These are phyloP conservation scores for Mionectes olivaceus DNA, from an alignment of 2,797 vertebrate genomes.

Conservation along the genomic window DNA sequence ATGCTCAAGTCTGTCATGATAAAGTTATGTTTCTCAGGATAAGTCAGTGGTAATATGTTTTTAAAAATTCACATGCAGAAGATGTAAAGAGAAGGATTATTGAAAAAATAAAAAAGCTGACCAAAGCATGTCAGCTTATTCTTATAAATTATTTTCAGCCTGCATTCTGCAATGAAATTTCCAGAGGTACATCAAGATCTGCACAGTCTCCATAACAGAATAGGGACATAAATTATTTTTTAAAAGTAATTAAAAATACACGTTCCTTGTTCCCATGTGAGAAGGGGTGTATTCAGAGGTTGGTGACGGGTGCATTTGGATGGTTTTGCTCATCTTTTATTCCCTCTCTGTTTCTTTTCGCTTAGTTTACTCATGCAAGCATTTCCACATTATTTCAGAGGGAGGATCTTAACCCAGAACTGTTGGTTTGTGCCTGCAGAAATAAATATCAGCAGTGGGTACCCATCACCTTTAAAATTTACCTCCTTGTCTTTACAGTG, in stretches of 20 bases:
- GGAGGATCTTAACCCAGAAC: background rate
- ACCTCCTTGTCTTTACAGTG: background rate
- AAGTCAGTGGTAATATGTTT: constrained; percentile 21
- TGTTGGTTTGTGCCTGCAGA: background rate
- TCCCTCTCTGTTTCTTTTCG: background rate
- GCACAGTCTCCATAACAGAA: background rate
- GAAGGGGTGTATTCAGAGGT: background rate
- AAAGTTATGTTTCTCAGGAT: constrained; percentile 18
- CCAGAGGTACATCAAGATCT: background rate
- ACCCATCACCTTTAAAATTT: background rate
- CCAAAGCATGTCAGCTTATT: background rate
- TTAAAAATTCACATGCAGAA: constrained; percentile 42
- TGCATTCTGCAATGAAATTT: background rate
- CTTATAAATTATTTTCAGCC: background rate
- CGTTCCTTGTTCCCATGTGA: background rate
- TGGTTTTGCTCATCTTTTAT: background rate
- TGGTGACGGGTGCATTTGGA: background rate
- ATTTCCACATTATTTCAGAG: background rate
- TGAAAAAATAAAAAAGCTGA: background rate
- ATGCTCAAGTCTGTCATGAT: background rate
- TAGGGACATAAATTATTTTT: background rate
- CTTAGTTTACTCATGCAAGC: background rate
- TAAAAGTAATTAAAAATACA: background rate
- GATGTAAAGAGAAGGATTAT: constrained; percentile 11
- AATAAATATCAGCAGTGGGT: background rate